phyloP scores from a whole-genome alignment of 92 coral and sea anemone genomes.

The Umimayanthus chanpuru region DNA sequence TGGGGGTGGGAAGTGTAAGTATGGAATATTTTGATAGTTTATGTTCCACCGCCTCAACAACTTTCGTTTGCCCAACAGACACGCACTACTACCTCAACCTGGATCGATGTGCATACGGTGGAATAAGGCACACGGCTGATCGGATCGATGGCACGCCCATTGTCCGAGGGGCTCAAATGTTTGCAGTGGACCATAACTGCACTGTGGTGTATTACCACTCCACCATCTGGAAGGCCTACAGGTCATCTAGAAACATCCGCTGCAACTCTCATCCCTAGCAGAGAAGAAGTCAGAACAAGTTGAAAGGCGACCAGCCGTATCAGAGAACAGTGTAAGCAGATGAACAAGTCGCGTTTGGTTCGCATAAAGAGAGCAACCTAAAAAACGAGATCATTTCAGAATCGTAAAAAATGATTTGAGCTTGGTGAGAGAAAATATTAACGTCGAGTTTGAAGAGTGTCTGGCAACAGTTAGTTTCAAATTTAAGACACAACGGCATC shows the following conservation, averaged over 20 bases:
- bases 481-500: too few relatives aligned
- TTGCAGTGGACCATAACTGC: slow-evolving; percentile 86
- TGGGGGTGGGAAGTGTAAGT: too few relatives aligned
- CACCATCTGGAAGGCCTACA: slow-evolving; percentile 63
- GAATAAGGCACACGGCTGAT: slow-evolving; percentile 73
- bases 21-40: too few relatives aligned
- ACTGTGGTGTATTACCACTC: slow-evolving; percentile 71
- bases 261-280: slow-evolving; percentile 65
- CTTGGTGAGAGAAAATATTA: background rate
- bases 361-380: background rate
- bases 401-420: background rate
- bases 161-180: slow-evolving; percentile 91
- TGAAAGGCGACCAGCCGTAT: background rate
- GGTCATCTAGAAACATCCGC: slow-evolving; percentile 59
- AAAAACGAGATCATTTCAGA: background rate
- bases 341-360: background rate
- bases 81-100: slow-evolving; percentile 88
- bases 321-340: background rate
- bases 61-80: slow-evolving; percentile 44
- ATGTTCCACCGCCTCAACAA: background rate
- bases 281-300: background rate
- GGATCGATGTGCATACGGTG: slow-evolving; percentile 97
- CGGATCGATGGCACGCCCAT: slow-evolving; percentile 74
- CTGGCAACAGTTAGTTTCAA: too few relatives aligned
- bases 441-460: background rate